Conservation (phyloP, 2,797 vertebrate species). For the Melanotaenia boesemani region DNA sequence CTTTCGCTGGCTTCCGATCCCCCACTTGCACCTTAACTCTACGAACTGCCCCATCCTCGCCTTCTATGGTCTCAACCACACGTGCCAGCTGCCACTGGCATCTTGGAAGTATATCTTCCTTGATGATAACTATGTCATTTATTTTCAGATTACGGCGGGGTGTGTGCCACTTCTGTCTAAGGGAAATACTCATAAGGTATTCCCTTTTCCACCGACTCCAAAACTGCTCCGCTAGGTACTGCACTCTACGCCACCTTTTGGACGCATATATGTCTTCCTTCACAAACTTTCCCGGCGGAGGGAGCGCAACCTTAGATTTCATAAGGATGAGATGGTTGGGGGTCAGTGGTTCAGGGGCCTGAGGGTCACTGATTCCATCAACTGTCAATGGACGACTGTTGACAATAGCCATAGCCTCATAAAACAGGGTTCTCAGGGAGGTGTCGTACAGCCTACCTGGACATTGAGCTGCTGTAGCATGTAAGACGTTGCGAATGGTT, state of each 20-base stretch:
- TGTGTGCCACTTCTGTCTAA: neutral
- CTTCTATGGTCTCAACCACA: fast-evolving
- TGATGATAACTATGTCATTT: neutral
- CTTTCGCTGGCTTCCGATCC: neutral
- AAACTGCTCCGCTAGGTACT: too few species aligned
- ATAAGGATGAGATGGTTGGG: neutral
- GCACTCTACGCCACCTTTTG: too few species aligned
- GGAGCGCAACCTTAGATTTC: too few species aligned
- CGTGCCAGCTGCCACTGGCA: neutral
- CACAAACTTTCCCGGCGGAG: too few species aligned
- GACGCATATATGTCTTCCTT: too few species aligned
- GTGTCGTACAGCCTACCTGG: too few species aligned
- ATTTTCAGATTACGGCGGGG: neutral
- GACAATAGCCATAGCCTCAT: neutral
- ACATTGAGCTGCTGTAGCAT: too few species aligned
- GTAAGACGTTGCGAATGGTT: too few species aligned
- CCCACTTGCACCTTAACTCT: neutral
- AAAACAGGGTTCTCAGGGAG: neutral
- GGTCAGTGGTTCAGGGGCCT: neutral
- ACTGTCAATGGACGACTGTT: neutral
- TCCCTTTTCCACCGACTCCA: neutral
- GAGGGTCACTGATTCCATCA: neutral
- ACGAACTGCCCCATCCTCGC: too few species aligned
- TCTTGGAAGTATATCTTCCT: neutral
- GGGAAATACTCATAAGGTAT: neutral